Conservation (phyloP, 53 echinoderm and acorn worm genomes). For the Stichopus horrens region DNA sequence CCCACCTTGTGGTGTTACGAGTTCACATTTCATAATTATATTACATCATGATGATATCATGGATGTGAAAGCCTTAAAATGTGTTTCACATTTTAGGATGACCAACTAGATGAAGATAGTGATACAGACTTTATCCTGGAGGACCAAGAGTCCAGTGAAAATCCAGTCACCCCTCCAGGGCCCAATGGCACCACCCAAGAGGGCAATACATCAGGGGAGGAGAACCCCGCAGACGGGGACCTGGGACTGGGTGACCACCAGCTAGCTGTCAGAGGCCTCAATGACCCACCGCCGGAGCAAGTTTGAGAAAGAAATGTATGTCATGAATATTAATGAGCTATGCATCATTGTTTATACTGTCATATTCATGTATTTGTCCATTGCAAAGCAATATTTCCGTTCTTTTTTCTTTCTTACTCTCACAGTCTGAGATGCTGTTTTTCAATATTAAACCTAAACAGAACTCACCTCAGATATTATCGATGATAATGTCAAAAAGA, state of each 20-base stretch:
- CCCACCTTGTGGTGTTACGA: background rate
- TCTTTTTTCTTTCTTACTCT: background rate
- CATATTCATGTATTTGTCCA: background rate
- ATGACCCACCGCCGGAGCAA: constrained; percentile 42
- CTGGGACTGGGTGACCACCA: constrained; percentile 82
- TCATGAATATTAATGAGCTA: constrained; percentile 6
- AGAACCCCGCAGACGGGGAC: constrained; percentile 63
- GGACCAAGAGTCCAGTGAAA: constrained; percentile 50
- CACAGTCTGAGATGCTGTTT: too few species aligned
- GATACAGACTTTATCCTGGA: constrained; percentile 92
- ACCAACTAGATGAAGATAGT: constrained; percentile 75
- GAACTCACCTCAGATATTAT: too few species aligned
- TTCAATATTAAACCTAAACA: too few species aligned
- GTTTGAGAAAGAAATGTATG: constrained; percentile 2
- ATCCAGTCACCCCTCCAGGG: constrained; percentile 16
- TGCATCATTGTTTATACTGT: background rate
- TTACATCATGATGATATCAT: constrained; percentile 48
- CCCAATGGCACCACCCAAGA: constrained; percentile 39
- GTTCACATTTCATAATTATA: background rate
- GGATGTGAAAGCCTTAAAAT: constrained; percentile 80
- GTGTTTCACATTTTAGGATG: constrained; percentile 47
- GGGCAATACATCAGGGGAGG: constrained; percentile 7
- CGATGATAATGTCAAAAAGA: too few species aligned
- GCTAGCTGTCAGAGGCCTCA: constrained; percentile 56
- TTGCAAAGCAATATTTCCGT: constrained; percentile 31